Evolutionary conservation across 2,888 invertebrate species (phyloP), one percentile per base, ranked within the genome.

Genomic region (Parascotia fuliginaria): DNA sequence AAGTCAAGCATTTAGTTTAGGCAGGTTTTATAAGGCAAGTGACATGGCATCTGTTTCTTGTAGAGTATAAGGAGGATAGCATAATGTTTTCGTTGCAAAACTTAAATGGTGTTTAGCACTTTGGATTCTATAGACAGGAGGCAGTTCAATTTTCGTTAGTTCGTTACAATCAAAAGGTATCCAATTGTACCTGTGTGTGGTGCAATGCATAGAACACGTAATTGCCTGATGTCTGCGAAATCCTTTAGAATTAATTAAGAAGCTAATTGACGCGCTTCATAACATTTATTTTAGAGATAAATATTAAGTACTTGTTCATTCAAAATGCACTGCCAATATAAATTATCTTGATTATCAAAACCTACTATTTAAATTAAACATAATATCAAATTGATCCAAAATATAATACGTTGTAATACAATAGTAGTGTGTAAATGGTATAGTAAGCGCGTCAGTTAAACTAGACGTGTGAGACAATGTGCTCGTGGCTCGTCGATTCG

Each of bases 251-350:
- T n/a, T n/a, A n/a, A n/a, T n/a, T n/a, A n/a, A n/a, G n/a, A n/a
- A n/a, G n/a, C 16, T 1, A 34, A 34, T 11, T 34, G 16, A 34
- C 34, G 34, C n/a, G 34, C 16, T 34, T 34, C 34, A 34, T 34
- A 34, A 34, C 34, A 34, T 34, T 36, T 36, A 22, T 9, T 36
- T 19, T 7, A n/a, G 16, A 16, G 9, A 36, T 12, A 31, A 31
- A 31, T 12, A 19, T 3, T 24, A 24, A n/a, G 2, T 11, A 11
- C 11, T 29, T 7, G 12, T 32, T 32, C 13, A 16, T 15, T n/a
- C 5, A 15, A 15, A 15, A 34, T 9, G 9, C 16, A 34, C 16
- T 9, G 34, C 34, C 34, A 16, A n/a, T 14, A 33, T 4, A 7
- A 33, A 4, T 6, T 24, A 24, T 24, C 19, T 19, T 19, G 19